phyloP scores from a whole-genome alignment of 2,113 vertebrate genomes.

The Artemisiospiza belli region DNA sequence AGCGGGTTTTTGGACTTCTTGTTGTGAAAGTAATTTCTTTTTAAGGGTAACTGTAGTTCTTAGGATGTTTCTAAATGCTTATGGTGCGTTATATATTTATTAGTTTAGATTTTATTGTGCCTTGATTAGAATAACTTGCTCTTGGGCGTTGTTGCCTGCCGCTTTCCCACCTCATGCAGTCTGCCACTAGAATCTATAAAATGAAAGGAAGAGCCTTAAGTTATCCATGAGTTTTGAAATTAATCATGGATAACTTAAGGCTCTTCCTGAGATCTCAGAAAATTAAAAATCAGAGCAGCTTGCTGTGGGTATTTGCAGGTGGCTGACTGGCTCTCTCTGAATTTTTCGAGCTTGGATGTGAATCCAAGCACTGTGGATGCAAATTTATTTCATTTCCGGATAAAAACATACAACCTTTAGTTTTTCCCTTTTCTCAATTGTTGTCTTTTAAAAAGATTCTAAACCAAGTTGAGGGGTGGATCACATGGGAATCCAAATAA shows the following conservation, averaged over 20 bases:
- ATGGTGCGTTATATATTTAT: background rate
- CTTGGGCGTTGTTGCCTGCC: background rate
- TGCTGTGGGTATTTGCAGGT: background rate
- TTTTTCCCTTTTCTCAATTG: background rate
- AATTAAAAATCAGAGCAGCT: background rate
- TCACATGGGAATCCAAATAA: background rate
- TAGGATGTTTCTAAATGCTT: background rate
- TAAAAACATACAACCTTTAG: background rate
- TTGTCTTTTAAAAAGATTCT: background rate
- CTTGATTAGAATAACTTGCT: background rate
- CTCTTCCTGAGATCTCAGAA: background rate
- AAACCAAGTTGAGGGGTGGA: background rate
- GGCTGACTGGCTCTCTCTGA: background rate
- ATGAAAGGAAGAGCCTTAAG: background rate
- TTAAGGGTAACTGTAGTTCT: background rate
- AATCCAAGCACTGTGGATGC: background rate
- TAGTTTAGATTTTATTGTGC: background rate
- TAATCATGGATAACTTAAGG: too few species aligned
- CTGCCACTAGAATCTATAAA: background rate
- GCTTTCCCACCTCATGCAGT: background rate
- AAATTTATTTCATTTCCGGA: background rate
- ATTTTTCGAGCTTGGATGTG: background rate
- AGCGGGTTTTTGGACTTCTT: accelerated
- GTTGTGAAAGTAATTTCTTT: background rate
- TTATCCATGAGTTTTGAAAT: background rate